Percentiles rank a stretch among this genome's conserved stretches.
Conservation (phyloP, 2,888 invertebrate genomes). For the Callinectes sapidus region DNA sequence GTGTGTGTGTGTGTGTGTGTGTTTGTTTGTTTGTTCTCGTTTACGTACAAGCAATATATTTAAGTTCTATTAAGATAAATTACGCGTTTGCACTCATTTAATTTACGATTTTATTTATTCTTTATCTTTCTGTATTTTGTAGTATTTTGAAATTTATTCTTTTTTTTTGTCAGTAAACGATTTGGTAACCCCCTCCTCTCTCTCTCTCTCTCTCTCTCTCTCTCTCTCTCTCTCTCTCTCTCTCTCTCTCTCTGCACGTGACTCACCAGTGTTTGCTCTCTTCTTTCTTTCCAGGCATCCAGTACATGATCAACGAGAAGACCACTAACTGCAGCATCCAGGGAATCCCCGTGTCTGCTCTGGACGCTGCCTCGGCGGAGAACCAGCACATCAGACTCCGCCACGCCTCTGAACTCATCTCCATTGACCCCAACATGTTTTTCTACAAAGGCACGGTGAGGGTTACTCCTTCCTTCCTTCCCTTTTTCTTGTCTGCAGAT, state of each 20-base stretch:
- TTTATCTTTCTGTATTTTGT: no score
- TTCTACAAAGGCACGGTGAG: constrained; percentile 74
- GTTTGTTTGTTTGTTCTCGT: not conserved
- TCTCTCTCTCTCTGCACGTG: no score
- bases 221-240: no score
- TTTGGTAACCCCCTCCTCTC: no score
- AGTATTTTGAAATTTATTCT: no score
- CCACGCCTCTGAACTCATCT: constrained; percentile 74
- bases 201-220: no score
- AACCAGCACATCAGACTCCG: constrained; percentile 73
- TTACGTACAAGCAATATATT: no score
- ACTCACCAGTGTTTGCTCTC: not conserved
- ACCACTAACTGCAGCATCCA: constrained; percentile 74
- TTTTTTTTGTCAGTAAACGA: no score
- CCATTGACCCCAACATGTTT: constrained; percentile 73
- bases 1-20: no score
- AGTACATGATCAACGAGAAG: constrained; percentile 74
- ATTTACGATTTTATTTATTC: no score
- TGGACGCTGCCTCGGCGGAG: constrained; percentile 73
- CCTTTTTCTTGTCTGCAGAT: not conserved
- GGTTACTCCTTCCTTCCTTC: not conserved
- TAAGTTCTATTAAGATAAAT: no score
- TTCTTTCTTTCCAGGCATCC: constrained; percentile 72
- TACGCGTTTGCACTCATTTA: no score
- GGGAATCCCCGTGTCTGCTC: constrained; percentile 73